Conservation (phyloP, 2,888 invertebrate species). For the Caenorhabditis imperialis region DNA sequence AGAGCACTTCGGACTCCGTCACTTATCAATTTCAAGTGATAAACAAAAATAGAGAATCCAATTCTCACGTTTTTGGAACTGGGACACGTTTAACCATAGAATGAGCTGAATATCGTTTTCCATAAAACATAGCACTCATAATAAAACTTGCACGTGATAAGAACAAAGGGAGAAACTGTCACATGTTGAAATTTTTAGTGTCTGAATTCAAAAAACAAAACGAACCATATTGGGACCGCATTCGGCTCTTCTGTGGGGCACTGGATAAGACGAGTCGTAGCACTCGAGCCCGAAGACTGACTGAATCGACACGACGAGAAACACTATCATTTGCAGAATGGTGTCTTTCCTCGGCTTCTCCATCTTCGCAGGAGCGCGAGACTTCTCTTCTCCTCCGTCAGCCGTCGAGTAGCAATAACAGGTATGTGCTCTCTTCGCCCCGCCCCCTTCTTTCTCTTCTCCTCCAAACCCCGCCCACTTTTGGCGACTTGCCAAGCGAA, state of each 20-base stretch:
- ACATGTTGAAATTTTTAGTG: too few species aligned
- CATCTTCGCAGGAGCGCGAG: conserved; percentile 36
- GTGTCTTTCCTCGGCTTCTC: conserved; percentile 56
- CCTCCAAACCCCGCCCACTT: conserved; percentile 32
- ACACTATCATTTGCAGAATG: conserved; percentile 53
- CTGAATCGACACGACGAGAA: conserved; percentile 15
- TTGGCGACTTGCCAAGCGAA: conserved; percentile 46
- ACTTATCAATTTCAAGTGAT: too few species aligned
- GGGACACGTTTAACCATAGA: too few species aligned
- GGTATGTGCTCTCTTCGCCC: conserved; percentile 23
- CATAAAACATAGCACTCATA: too few species aligned
- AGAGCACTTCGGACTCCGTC: too few species aligned
- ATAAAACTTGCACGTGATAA: too few species aligned
- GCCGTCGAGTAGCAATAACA: conserved; percentile 55
- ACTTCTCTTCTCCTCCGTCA: conserved; percentile 43
- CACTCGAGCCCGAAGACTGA: conserved; percentile 47
- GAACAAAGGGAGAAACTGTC: too few species aligned
- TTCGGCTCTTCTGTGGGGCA: conserved; percentile 47
- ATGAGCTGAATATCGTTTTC: too few species aligned
- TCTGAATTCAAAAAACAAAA: conserved; percentile 16
- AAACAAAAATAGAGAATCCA: too few species aligned
- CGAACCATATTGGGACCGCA: conserved; percentile 60
- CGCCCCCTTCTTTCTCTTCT: conserved; percentile 4
- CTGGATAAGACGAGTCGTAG: conserved; percentile 62
- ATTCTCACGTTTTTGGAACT: too few species aligned